phyloP scores from a whole-genome alignment of 2,888 invertebrate species.

The Drosophila acutilabella region DNA sequence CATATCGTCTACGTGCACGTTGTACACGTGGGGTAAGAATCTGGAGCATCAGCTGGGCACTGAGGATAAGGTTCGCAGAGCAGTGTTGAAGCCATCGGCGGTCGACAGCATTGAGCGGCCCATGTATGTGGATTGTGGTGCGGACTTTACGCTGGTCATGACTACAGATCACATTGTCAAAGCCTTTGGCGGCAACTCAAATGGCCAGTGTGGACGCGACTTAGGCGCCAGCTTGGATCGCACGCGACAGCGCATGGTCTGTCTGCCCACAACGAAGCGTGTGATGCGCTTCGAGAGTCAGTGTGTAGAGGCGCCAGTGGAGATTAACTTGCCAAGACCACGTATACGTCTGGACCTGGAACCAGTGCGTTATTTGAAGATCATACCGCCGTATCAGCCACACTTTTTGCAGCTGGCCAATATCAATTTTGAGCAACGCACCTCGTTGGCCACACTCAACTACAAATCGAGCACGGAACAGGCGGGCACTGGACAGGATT shows the following conservation, averaged over 20 bases:
- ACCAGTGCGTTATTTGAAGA: slow-evolving; percentile 84
- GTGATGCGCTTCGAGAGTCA: slow-evolving; percentile 85
- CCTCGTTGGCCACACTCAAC: slow-evolving; percentile 63
- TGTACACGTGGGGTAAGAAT: slow-evolving; percentile 95
- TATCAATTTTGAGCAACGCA: slow-evolving; percentile 74
- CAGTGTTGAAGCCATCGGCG: slow-evolving; percentile 82
- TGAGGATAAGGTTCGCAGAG: slow-evolving; percentile 84
- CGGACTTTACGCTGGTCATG: slow-evolving; percentile 85
- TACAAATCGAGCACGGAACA: slow-evolving; percentile 78
- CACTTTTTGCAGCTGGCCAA: slow-evolving; percentile 82
- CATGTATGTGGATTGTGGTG: slow-evolving; percentile 84
- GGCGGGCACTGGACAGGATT: slow-evolving; percentile 80
- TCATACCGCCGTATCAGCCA: slow-evolving; percentile 83
- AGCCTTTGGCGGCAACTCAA: slow-evolving; percentile 85
- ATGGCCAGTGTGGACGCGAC: slow-evolving; percentile 85
- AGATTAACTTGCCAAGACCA: slow-evolving; percentile 83
- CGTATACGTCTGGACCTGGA: slow-evolving; percentile 82
- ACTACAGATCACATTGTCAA: slow-evolving; percentile 83
- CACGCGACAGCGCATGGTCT: slow-evolving; percentile 83
- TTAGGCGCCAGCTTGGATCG: slow-evolving; percentile 82
- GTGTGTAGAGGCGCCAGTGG: slow-evolving; percentile 84
- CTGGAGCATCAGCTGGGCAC: slow-evolving; percentile 94
- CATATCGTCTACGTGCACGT: slow-evolving; percentile 89
- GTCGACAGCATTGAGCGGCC: slow-evolving; percentile 83
- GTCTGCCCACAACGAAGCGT: slow-evolving; percentile 84